Evolutionary conservation across 2,888 invertebrate species (phyloP).

Genomic region (Meiosimyza decipiens): DNA sequence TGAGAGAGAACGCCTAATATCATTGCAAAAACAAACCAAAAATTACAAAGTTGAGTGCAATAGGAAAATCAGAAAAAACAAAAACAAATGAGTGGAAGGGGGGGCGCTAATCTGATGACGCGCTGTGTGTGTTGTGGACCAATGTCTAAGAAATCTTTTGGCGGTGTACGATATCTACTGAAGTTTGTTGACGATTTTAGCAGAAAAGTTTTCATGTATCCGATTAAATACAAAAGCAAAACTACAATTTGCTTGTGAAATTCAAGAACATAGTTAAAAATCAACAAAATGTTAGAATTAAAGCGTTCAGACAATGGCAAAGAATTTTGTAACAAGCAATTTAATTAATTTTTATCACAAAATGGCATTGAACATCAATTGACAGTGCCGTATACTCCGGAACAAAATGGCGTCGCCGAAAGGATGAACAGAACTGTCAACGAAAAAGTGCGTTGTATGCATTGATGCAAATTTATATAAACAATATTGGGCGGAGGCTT

Average conservation of each 20-base stretch:
- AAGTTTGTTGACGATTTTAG: constrained; percentile 17
- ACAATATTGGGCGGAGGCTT: constrained; percentile 45
- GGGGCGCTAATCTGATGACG: no score
- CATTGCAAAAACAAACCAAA: no score
- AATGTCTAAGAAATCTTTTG: constrained; percentile 9
- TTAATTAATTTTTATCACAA: background rate
- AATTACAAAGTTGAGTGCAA: no score
- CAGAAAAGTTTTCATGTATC: constrained; percentile 35
- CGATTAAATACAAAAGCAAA: constrained; percentile 11
- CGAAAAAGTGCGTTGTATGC: constrained; percentile 7
- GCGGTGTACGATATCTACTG: constrained; percentile 26
- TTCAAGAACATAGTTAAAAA: background rate
- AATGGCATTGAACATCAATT: constrained; percentile 36
- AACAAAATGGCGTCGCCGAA: background rate
- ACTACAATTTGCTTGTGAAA: background rate
- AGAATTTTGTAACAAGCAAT: background rate
- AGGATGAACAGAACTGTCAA: background rate
- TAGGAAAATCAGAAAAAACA: no score
- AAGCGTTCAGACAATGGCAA: background rate
- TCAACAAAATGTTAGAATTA: background rate
- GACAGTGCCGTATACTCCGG: background rate
- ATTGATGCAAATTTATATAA: constrained; percentile 37
- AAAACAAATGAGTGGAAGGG: no score
- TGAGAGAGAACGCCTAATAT: no score
- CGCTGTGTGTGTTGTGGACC: constrained; percentile 4